A percentile compares a stretch with the other conserved stretches of the same genome.
These are phyloP conservation scores for Heterodera filipjevi DNA, from an alignment of 2,888 invertebrate genomes.

Conservation along the genomic window DNA sequence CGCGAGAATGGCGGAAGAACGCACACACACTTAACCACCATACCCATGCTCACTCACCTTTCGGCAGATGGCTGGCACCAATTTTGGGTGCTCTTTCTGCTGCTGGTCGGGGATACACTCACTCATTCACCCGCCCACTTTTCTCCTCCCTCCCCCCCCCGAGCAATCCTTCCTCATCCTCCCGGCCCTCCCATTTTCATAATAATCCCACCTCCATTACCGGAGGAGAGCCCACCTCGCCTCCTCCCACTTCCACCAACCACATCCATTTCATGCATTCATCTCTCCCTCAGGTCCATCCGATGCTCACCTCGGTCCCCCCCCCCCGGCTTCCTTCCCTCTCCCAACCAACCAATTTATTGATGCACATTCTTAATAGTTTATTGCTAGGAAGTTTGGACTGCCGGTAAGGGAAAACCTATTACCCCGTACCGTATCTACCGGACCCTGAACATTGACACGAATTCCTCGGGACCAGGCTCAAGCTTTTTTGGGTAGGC, in stretches of 20 bases:
- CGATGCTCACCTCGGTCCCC: not conserved
- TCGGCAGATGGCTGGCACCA: constrained; percentile 4
- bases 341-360: not conserved
- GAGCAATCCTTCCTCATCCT: constrained; percentile 1
- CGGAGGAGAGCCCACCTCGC: not conserved
- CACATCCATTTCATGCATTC: not conserved
- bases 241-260: not conserved
- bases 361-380: too few species aligned
- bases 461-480: too few species aligned
- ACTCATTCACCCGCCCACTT: not conserved
- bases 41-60: constrained; percentile 14
- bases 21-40: not conserved
- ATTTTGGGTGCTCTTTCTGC: not conserved
- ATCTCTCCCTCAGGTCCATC: not conserved
- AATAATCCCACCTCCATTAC: constrained; percentile 12
- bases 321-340: not conserved
- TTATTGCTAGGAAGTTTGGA: not conserved
- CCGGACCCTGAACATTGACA: too few species aligned
- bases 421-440: too few species aligned
- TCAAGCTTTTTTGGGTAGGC: too few species aligned
- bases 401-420: too few species aligned
- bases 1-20: not conserved
- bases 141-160: not conserved
- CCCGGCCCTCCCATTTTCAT: not conserved
- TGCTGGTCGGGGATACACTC: not conserved